These are phyloP conservation scores for Coelinius sp. DNA, from an alignment of 2,888 invertebrate genomes.

Conservation along the genomic window DNA sequence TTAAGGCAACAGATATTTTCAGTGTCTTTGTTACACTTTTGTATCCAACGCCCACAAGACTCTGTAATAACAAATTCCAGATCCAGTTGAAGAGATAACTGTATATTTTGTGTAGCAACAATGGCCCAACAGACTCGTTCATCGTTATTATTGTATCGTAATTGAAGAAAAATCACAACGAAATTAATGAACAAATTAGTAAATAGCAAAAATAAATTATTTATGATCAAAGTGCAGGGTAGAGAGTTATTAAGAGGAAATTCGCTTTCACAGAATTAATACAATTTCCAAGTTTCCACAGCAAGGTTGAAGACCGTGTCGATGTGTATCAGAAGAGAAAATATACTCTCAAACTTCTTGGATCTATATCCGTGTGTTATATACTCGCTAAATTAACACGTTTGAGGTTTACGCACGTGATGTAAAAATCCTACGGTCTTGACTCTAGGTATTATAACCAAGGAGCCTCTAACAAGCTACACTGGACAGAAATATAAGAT, in stretches of 20 bases:
- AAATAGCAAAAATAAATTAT: not conserved
- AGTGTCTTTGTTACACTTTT: not conserved
- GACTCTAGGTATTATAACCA: not conserved
- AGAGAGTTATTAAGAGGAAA: constrained; percentile 18
- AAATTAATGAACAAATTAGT: not conserved
- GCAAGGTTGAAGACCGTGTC: constrained; percentile 22
- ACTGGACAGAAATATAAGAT: not conserved
- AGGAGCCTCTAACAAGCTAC: not conserved
- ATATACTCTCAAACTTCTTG: constrained; percentile 6
- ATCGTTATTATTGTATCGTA: constrained; percentile 1
- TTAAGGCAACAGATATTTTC: not conserved
- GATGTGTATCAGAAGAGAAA: constrained; percentile 23
- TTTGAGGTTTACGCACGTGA: constrained; percentile 25
- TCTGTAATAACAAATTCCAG: not conserved
- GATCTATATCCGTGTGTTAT: not conserved
- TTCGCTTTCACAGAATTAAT: not conserved
- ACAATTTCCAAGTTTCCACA: not conserved
- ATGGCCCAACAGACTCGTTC: not conserved
- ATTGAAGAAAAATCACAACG: no score
- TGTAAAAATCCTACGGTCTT: constrained; percentile 6
- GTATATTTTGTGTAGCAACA: constrained; percentile 2
- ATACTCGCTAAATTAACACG: constrained; percentile 41
- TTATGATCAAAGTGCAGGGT: not conserved
- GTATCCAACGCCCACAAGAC: constrained; percentile 1
- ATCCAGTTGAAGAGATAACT: not conserved